Percentiles rank a stretch among this genome's conserved stretches.
phyloP scores from a whole-genome alignment of 1,140 invertebrate genomes.

The Palaemon carinicauda region DNA sequence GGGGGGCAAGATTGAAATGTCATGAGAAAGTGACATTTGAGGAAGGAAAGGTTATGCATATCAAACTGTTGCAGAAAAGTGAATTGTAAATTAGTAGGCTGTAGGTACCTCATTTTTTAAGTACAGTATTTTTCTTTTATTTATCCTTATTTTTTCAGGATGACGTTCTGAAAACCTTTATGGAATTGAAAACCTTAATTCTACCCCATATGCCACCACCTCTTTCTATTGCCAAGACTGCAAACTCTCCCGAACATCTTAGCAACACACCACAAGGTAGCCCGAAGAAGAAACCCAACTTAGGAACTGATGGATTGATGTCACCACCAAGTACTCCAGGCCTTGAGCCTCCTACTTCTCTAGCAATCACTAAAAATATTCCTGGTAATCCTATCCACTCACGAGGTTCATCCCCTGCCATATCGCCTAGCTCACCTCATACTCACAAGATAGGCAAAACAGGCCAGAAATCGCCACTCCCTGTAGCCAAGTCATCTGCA shows the following conservation, averaged over 20 bases:
- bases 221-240: neutral
- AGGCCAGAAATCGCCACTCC: neutral
- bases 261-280: slow-evolving; percentile 19
- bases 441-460: neutral
- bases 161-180: slow-evolving; percentile 23
- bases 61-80: too few relatives aligned
- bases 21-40: too few relatives aligned
- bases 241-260: neutral
- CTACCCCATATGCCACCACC: slow-evolving; percentile 39
- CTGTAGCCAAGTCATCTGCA: slow-evolving; percentile 22
- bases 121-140: too few relatives aligned
- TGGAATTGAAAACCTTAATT: slow-evolving; percentile 38
- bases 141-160: slow-evolving; percentile 14
- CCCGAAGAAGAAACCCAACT: slow-evolving; percentile 24
- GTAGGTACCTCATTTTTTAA: too few relatives aligned
- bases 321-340: slow-evolving; percentile 28
- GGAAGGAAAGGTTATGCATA: too few relatives aligned
- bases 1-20: too few relatives aligned
- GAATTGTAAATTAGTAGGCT: too few relatives aligned
- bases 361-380: slow-evolving; percentile 35
- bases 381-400: neutral
- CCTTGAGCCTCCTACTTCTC: slow-evolving; percentile 32
- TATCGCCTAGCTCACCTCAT: slow-evolving; percentile 30
- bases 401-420: slow-evolving; percentile 19
- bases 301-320: neutral